A percentile compares a stretch with the other conserved stretches of the same genome.
These are phyloP conservation scores for Pseudomyrmex cubaensis DNA, from an alignment of 1,140 invertebrate species.

Conservation along the genomic window DNA sequence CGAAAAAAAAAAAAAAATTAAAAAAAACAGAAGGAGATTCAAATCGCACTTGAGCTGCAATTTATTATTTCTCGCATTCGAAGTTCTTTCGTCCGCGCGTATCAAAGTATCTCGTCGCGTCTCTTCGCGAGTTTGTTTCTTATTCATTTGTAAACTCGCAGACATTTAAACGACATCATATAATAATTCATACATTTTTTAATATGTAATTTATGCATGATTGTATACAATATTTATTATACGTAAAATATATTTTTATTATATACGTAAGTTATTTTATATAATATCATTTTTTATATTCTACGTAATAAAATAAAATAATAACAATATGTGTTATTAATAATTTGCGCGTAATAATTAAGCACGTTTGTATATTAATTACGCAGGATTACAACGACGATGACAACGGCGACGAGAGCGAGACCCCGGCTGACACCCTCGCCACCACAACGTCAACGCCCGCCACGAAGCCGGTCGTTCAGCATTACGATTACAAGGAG, in stretches of 20 bases:
- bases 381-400: conserved; percentile 79
- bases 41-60: neutral
- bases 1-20: neutral
- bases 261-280: neutral
- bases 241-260: too few species aligned
- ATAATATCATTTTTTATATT: neutral
- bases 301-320: neutral
- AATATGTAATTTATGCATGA: too few species aligned
- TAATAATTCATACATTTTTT: too few species aligned
- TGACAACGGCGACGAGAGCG: conserved; percentile 73
- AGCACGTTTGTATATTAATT: conserved; percentile 35
- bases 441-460: conserved; percentile 23
- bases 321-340: neutral
- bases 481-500: conserved; percentile 69
- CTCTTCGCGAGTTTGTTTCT: neutral
- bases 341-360: neutral
- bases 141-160: neutral
- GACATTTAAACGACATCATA: too few species aligned
- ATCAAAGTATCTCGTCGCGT: neutral
- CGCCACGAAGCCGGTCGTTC: conserved; percentile 52
- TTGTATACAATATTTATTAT: too few species aligned
- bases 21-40: neutral
- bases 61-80: too few species aligned
- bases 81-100: neutral
- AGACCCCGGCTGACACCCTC: conserved; percentile 34